Evolutionary conservation across 2,888 invertebrate species (phyloP).

Genomic region (Drosophila cracens): DNA sequence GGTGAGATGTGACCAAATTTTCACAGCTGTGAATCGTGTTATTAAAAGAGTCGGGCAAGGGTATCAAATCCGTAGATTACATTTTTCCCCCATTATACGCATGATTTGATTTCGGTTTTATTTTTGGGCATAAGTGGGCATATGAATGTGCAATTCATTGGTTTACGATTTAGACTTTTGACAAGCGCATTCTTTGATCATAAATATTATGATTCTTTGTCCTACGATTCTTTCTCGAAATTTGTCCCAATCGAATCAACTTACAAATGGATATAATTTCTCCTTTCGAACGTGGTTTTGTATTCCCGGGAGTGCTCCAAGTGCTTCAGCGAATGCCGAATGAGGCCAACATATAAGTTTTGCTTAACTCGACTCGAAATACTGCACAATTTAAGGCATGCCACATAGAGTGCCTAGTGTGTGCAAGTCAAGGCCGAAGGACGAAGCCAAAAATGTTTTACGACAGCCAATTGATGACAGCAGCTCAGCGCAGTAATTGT

Average conservation of each 20-base stretch:
- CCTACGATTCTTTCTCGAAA: neutral
- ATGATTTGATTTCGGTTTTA: neutral
- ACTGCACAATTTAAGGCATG: neutral
- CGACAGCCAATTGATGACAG: slow-evolving; percentile 18
- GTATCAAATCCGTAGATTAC: neutral
- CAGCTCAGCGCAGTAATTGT: slow-evolving; percentile 13
- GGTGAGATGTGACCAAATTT: neutral
- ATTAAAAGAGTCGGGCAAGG: neutral
- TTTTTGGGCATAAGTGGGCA: neutral
- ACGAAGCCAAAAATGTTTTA: neutral
- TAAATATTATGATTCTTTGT: neutral
- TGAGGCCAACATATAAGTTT: neutral
- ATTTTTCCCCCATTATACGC: neutral
- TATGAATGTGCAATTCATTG: neutral
- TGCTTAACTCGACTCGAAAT: neutral
- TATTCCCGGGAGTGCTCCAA: neutral
- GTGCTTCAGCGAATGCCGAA: neutral
- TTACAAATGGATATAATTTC: slow-evolving; percentile 5
- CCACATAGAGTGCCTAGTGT: neutral
- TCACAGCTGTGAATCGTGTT: neutral
- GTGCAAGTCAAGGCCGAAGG: neutral
- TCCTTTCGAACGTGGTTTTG: neutral
- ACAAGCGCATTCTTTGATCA: neutral
- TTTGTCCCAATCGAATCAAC: slow-evolving; percentile 1
- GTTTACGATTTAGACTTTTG: neutral